Percentiles rank a stretch among this genome's conserved stretches.
These are phyloP conservation scores for Meta bourneti DNA, from an alignment of 2,888 invertebrate genomes.

Conservation along the genomic window DNA sequence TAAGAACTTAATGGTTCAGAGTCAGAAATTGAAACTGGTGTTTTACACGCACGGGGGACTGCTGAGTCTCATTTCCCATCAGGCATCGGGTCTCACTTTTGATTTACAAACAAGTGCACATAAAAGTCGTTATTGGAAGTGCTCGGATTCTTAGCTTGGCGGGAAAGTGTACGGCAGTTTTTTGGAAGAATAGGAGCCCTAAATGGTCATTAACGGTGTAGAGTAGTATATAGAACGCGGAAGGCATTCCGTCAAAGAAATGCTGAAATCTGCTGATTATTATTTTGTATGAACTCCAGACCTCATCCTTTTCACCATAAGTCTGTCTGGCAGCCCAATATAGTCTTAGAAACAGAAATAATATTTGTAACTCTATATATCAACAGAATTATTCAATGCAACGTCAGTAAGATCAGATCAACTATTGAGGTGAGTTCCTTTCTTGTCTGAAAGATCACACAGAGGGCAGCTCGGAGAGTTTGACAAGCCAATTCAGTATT, in stretches of 20 bases:
- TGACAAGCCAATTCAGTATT: too few species aligned
- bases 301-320: too few species aligned
- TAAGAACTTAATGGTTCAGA: constrained; percentile 60
- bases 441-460: too few species aligned
- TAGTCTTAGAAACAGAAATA: too few species aligned
- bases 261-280: constrained; percentile 10
- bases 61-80: constrained; percentile 18
- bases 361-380: too few species aligned
- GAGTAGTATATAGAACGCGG: neutral
- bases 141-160: neutral
- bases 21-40: constrained; percentile 33
- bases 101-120: constrained; percentile 60
- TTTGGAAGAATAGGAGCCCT: constrained; percentile 48
- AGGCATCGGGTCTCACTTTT: constrained; percentile 14
- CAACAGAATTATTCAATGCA: too few species aligned
- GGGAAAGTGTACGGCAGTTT: neutral
- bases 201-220: constrained; percentile 33
- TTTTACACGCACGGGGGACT: constrained; percentile 13
- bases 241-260: constrained; percentile 1
- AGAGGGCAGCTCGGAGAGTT: too few species aligned
- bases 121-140: constrained; percentile 57
- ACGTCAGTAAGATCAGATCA: too few species aligned
- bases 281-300: too few species aligned
- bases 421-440: too few species aligned
- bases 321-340: too few species aligned